Conservation (phyloP, 1,140 invertebrate genomes). For the Zaprionus africanus region DNA sequence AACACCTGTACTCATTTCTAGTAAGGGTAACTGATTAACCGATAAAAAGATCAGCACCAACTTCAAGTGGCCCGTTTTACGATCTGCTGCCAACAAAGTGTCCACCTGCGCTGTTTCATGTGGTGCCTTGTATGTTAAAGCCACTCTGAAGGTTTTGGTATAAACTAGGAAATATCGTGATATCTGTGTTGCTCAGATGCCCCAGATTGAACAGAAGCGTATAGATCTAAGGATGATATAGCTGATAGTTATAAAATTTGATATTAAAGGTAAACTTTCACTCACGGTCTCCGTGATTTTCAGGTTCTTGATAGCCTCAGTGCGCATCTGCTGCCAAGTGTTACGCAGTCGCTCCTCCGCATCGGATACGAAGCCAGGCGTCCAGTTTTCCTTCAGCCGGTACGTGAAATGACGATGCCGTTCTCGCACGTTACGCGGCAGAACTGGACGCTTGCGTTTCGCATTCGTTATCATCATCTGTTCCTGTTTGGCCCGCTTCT, state of each 20-base stretch:
- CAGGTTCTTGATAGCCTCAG: slow-evolving; percentile 61
- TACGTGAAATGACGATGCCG: slow-evolving; percentile 56
- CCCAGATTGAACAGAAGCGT: slow-evolving; percentile 57
- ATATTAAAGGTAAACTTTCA: background rate
- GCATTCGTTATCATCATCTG: slow-evolving; percentile 46
- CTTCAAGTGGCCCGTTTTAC: background rate
- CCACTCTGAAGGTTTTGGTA: slow-evolving; percentile 66
- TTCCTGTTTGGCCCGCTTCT: slow-evolving; percentile 67
- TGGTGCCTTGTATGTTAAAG: slow-evolving; percentile 44
- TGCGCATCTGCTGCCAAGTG: slow-evolving; percentile 75
- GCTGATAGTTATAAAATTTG: background rate
- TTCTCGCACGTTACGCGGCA: slow-evolving; percentile 59
- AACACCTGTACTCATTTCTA: background rate
- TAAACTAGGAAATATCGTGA: slow-evolving; percentile 66
- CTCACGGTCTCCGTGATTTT: slow-evolving; percentile 72
- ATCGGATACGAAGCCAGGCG: slow-evolving; percentile 75
- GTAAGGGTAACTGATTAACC: background rate
- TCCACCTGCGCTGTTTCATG: slow-evolving; percentile 6
- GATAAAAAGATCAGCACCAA: background rate
- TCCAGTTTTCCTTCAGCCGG: slow-evolving; percentile 66
- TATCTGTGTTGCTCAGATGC: slow-evolving; percentile 74
- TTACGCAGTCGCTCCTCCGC: slow-evolving; percentile 75
- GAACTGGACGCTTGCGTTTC: slow-evolving; percentile 49
- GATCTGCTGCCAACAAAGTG: background rate
- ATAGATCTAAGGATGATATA: slow-evolving; percentile 52